phyloP scores from a whole-genome alignment of 2,797 vertebrate genomes.

The Rhinichthys osculus region DNA sequence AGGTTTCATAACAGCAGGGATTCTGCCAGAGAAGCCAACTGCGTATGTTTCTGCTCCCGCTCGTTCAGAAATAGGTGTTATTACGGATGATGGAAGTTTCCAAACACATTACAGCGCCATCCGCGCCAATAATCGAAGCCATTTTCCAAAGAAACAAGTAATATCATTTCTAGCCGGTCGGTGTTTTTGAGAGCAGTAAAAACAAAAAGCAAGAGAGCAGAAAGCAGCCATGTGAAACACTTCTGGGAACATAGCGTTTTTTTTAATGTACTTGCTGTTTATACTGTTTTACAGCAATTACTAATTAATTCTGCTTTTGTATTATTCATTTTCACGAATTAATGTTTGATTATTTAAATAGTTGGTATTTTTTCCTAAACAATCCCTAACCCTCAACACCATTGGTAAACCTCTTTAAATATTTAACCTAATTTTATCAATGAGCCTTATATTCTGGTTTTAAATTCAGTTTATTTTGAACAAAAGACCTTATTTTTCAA shows the following conservation, averaged over 20 bases:
- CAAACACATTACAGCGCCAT: conserved; percentile 31
- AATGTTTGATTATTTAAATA: background rate
- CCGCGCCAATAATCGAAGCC: conserved; percentile 2
- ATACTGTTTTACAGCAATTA: background rate
- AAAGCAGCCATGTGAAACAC: background rate
- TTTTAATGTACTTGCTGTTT: background rate
- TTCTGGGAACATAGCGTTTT: rapidly evolving
- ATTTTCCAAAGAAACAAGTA: conserved; percentile 39
- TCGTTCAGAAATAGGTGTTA: conserved; percentile 19
- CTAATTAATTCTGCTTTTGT: background rate
- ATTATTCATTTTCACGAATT: background rate
- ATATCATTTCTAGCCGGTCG: background rate
- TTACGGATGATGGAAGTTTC: conserved; percentile 13
- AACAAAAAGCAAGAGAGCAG: background rate
- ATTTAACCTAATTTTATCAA: background rate
- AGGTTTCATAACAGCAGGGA: background rate
- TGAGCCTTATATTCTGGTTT: background rate
- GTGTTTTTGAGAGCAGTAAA: conserved; percentile 20
- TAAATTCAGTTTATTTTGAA: background rate
- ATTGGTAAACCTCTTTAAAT: background rate
- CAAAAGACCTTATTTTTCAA: background rate
- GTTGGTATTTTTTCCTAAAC: background rate
- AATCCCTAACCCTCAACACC: background rate
- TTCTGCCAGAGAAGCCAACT: background rate
- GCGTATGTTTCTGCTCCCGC: conserved; percentile 25